Evolutionary conservation across 1,140 invertebrate species (phyloP).

Genomic region (Meloidogyne floridensis): DNA sequence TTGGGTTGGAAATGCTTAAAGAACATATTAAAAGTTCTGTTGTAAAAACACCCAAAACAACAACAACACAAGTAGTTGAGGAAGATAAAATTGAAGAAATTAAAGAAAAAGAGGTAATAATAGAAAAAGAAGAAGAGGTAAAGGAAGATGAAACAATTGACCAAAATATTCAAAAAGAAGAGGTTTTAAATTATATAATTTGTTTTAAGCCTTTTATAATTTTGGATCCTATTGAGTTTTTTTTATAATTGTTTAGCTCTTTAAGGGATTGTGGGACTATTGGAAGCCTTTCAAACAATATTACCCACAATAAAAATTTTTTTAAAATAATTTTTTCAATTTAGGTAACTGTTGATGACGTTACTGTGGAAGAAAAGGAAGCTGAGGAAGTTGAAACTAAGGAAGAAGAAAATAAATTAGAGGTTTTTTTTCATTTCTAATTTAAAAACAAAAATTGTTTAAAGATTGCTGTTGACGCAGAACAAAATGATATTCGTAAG

Average conservation of each 20-base stretch:
- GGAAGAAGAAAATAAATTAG: not conserved
- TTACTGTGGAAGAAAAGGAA: not conserved
- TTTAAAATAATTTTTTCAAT: not conserved
- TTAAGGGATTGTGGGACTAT: no score
- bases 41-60: constrained; percentile 8
- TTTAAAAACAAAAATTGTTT: not conserved
- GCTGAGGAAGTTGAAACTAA: not conserved
- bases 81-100: not conserved
- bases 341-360: not conserved
- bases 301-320: not conserved
- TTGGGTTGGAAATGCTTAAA: constrained; percentile 21
- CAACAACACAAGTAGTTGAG: not conserved
- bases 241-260: no score
- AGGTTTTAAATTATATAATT: not conserved
- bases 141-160: not conserved
- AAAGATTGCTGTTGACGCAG: not conserved
- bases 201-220: no score
- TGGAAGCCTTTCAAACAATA: no score
- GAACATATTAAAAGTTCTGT: constrained; percentile 10
- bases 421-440: not conserved
- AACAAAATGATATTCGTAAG: not conserved
- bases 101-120: not conserved
- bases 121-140: not conserved
- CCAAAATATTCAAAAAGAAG: not conserved
- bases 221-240: no score